Percentiles rank a stretch among this genome's conserved stretches.
Evolutionary conservation across 2,113 vertebrate species (phyloP).

Genomic region (Nerophis lumbriciformis): DNA sequence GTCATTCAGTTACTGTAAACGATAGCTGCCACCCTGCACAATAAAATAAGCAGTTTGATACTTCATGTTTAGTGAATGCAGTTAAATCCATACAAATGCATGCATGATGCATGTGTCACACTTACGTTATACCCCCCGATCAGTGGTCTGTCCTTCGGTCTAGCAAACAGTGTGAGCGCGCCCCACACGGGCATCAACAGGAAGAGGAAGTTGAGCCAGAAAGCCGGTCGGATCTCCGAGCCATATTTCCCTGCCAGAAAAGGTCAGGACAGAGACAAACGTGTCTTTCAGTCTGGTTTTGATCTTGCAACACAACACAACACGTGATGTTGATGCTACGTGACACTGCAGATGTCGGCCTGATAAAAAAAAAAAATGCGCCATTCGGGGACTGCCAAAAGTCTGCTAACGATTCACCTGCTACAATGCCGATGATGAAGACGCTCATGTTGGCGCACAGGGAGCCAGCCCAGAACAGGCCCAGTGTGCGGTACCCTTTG

Average conservation of each 20-base stretch:
- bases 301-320: conserved; percentile 41
- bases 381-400: conserved; percentile 20
- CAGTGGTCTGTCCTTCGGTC: conserved; percentile 51
- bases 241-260: conserved; percentile 79
- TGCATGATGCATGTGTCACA: conserved; percentile 2
- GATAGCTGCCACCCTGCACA: not conserved
- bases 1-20: too few relatives aligned
- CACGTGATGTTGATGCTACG: conserved; percentile 43
- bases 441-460: conserved; percentile 80
- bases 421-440: conserved; percentile 80
- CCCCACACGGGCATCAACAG: conserved; percentile 75
- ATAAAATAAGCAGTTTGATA: not conserved
- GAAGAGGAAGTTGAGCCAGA: conserved; percentile 81
- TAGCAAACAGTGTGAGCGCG: conserved; percentile 69
- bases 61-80: too few relatives aligned
- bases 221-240: conserved; percentile 76
- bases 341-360: conserved; percentile 53
- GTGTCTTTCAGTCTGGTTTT: conserved; percentile 10
- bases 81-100: conserved; percentile 4
- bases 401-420: conserved; percentile 71
- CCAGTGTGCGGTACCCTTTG: conserved; percentile 77
- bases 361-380: conserved; percentile 42
- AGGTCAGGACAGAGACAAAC: conserved; percentile 13
- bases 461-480: conserved; percentile 90
- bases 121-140: conserved; percentile 72